Percentiles rank a stretch among this genome's conserved stretches.
phyloP scores from a whole-genome alignment of 2,888 invertebrate species.

The Agrotis clavis region DNA sequence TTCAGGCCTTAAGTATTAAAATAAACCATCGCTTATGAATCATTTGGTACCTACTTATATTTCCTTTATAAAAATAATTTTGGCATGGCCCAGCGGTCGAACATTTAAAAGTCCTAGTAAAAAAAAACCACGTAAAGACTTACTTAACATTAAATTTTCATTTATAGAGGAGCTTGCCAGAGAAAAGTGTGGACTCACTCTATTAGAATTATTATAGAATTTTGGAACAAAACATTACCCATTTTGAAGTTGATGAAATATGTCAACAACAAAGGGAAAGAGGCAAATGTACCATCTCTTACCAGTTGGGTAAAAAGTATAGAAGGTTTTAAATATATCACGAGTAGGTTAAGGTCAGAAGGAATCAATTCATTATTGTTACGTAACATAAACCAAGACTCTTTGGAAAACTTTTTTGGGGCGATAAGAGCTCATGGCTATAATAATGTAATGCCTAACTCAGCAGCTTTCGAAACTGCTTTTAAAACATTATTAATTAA shows the following conservation, averaged over 20 bases:
- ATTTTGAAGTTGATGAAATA: neutral
- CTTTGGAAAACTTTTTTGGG: constrained; percentile 10
- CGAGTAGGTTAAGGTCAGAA: neutral
- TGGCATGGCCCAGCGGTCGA: too few relatives aligned
- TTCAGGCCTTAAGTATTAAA: too few relatives aligned
- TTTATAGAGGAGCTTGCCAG: neutral
- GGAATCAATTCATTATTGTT: neutral
- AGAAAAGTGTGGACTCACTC: neutral
- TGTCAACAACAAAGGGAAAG: neutral
- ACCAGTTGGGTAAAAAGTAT: constrained; percentile 3
- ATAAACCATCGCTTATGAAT: too few relatives aligned
- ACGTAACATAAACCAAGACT: neutral
- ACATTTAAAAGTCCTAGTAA: too few relatives aligned
- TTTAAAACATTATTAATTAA: constrained; percentile 5
- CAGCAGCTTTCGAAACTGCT: neutral
- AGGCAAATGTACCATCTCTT: constrained; percentile 1
- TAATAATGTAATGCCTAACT: constrained; percentile 2
- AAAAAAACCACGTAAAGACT: neutral
- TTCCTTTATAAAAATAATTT: too few relatives aligned
- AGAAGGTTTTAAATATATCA: neutral
- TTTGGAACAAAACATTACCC: neutral
- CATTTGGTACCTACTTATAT: too few relatives aligned
- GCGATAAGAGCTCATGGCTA: constrained; percentile 5
- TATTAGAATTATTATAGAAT: neutral
- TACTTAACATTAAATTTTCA: neutral